Conservation (phyloP, 1,140 invertebrate species). For the Metopolophium dirhodum region DNA sequence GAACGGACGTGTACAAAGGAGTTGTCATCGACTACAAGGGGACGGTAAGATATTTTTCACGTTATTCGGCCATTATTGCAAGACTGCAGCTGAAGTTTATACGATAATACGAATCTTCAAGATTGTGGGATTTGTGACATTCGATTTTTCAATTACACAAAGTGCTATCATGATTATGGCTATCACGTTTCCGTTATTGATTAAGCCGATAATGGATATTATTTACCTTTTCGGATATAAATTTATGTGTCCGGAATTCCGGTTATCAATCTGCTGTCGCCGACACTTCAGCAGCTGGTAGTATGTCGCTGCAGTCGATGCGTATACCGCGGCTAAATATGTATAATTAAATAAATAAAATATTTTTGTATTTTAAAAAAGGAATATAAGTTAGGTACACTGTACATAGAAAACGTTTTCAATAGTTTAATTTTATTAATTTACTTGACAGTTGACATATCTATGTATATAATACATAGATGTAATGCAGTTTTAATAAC, state of each 20-base stretch:
- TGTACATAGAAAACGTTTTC: background rate
- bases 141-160: background rate
- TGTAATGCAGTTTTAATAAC: background rate
- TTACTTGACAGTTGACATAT: background rate
- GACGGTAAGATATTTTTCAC: conserved; percentile 28
- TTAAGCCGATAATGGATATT: background rate
- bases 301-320: background rate
- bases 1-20: conserved; percentile 59
- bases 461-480: no score
- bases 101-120: background rate
- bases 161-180: background rate
- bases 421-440: background rate
- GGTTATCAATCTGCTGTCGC: background rate
- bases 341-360: background rate
- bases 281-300: background rate
- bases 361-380: background rate
- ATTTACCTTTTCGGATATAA: background rate
- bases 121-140: background rate
- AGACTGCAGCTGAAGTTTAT: background rate
- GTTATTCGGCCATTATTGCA: background rate
- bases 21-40: conserved; percentile 59
- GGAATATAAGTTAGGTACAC: background rate
- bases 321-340: background rate
- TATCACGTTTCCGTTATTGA: background rate
- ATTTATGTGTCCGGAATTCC: background rate